Conservation (phyloP, 2,888 invertebrate species). For the Uropetala carovei region DNA sequence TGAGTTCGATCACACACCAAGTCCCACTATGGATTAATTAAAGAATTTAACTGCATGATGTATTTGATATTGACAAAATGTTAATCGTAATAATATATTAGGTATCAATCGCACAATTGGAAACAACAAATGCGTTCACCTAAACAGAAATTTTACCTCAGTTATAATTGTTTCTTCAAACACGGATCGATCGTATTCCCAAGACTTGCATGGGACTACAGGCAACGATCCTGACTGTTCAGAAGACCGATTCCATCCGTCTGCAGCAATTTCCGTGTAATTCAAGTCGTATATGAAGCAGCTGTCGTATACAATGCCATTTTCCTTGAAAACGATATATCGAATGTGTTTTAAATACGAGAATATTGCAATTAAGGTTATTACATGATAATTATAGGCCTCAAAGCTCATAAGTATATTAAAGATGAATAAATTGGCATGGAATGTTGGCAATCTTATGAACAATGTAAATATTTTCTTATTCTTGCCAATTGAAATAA, state of each 20-base stretch:
- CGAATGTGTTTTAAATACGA: too few relatives aligned
- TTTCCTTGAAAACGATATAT: not conserved
- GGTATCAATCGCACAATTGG: not conserved
- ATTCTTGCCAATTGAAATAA: too few relatives aligned
- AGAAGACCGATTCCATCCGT: slow-evolving; percentile 13
- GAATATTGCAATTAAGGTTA: too few relatives aligned
- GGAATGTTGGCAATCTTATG: too few relatives aligned
- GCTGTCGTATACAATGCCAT: not conserved
- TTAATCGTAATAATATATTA: not conserved
- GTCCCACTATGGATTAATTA: slow-evolving; percentile 80
- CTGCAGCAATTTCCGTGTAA: not conserved
- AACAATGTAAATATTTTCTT: too few relatives aligned
- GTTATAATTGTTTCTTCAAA: slow-evolving; percentile 86
- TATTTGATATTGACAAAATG: not conserved
- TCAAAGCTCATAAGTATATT: too few relatives aligned
- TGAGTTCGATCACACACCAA: slow-evolving; percentile 83
- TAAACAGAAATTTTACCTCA: slow-evolving; percentile 71
- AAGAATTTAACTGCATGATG: slow-evolving; percentile 65
- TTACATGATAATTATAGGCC: too few relatives aligned
- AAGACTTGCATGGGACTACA: slow-evolving; percentile 68
- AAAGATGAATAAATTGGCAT: too few relatives aligned
- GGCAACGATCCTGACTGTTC: not conserved
- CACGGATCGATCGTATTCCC: slow-evolving; percentile 80
- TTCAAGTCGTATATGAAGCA: slow-evolving; percentile 28
- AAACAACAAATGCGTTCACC: not conserved